Evolutionary conservation across 2,113 vertebrate species (phyloP).

Genomic region (Sinocyclocheilus maitianheensis): DNA sequence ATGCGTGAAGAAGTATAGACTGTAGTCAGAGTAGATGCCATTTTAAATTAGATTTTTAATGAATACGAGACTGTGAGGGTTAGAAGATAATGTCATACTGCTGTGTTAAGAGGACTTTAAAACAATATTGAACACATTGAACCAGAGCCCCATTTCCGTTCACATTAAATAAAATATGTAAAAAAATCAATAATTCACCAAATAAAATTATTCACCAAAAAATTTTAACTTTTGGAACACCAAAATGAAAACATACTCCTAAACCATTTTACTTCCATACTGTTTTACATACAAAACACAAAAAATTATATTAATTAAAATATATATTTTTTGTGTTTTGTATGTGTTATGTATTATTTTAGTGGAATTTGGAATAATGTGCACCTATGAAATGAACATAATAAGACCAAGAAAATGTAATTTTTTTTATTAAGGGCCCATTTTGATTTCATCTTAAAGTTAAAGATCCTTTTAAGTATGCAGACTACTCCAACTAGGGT

Average conservation of each 20-base stretch:
- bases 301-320: no score
- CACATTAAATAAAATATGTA: no score
- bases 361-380: background rate
- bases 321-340: no score
- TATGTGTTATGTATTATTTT: background rate
- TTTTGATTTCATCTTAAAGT: background rate
- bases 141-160: no score
- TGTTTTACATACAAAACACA: no score
- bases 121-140: no score
- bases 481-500: constrained; percentile 73
- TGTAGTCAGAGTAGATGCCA: constrained; percentile 13
- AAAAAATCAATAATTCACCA: no score
- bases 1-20: background rate
- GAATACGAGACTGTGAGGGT: no score
- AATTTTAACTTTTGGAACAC: no score
- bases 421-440: background rate
- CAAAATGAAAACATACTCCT: no score
- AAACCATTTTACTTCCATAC: no score
- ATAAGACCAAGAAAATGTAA: background rate
- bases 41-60: background rate
- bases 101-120: background rate
- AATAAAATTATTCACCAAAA: no score
- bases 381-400: background rate
- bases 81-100: background rate
- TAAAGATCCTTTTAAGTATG: background rate